Percentiles rank a stretch among this genome's conserved stretches.
These are phyloP conservation scores for Eurystomus gularis DNA, from an alignment of 2,113 vertebrate genomes.

Conservation along the genomic window DNA sequence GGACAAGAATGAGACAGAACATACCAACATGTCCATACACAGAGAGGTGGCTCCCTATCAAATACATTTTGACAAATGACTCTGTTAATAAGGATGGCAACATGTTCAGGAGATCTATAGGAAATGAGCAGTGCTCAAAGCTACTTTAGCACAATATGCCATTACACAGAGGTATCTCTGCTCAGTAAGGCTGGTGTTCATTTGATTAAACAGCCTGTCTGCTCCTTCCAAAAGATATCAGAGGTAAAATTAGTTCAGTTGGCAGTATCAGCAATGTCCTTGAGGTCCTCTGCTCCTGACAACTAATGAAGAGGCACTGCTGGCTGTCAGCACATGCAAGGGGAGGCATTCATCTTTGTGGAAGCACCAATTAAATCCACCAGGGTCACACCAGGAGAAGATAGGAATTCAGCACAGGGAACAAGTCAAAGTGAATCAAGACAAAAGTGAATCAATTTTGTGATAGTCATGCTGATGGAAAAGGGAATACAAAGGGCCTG, in stretches of 20 bases:
- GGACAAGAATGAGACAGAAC: background rate
- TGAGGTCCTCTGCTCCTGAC: conserved; percentile 38
- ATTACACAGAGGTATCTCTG: rapidly evolving
- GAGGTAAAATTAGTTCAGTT: conserved; percentile 48
- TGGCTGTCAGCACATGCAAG: conserved; percentile 33
- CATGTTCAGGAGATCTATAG: background rate
- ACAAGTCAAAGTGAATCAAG: background rate
- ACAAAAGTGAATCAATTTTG: background rate
- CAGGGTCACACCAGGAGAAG: background rate
- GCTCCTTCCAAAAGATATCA: conserved; percentile 15
- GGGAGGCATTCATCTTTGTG: conserved; percentile 58
- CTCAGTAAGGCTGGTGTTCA: background rate
- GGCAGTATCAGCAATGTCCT: conserved; percentile 46
- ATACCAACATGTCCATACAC: rapidly evolving
- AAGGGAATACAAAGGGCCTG: background rate
- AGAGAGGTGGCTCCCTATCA: background rate
- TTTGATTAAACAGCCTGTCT: conserved; percentile 4
- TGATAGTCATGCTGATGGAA: background rate
- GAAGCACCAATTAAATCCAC: conserved; percentile 60
- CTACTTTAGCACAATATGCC: rapidly evolving
- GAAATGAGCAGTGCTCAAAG: rapidly evolving
- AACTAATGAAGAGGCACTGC: conserved; percentile 66
- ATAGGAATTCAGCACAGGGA: background rate
- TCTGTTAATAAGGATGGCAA: background rate
- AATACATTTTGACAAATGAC: background rate